phyloP scores from a whole-genome alignment of 2,888 invertebrate species.

The Ophion obscuratus region DNA sequence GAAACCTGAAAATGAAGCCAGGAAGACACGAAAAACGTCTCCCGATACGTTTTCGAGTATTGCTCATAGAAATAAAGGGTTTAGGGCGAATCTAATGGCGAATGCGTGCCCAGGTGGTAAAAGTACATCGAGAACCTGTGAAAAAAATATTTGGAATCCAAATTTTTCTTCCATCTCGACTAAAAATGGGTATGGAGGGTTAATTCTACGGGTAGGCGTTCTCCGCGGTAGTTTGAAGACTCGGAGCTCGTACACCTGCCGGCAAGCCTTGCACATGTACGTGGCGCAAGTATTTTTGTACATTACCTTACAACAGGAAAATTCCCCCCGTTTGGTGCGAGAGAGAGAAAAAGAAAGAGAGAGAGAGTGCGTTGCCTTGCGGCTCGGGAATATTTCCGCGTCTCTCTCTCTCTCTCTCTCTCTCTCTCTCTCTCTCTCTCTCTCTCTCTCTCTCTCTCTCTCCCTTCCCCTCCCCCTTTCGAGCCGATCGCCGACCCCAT shows the following conservation, averaged over 20 bases:
- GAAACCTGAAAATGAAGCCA: too few relatives aligned
- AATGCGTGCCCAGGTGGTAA: too few relatives aligned
- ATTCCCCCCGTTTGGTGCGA: constrained; percentile 31
- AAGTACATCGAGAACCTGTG: too few relatives aligned
- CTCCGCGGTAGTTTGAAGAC: constrained; percentile 12
- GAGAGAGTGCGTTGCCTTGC: too few relatives aligned
- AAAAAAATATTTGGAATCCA: background rate
- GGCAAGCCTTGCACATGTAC: constrained; percentile 8
- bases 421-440: background rate
- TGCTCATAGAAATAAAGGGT: too few relatives aligned
- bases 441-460: background rate
- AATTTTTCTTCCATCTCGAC: background rate
- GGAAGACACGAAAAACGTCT: too few relatives aligned
- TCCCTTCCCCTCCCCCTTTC: background rate
- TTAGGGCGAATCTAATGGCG: too few relatives aligned
- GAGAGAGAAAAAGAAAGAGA: background rate
- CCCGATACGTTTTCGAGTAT: too few relatives aligned
- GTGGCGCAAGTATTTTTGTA: constrained; percentile 4
- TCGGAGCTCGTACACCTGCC: background rate
- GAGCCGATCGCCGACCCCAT: constrained; percentile 13
- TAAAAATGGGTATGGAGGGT: background rate
- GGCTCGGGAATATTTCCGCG: constrained; percentile 3
- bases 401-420: background rate
- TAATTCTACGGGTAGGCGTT: constrained; percentile 14
- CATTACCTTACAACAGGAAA: constrained; percentile 1